Evolutionary conservation across 2,888 invertebrate species (phyloP).

Genomic region (Lithophane socia): DNA sequence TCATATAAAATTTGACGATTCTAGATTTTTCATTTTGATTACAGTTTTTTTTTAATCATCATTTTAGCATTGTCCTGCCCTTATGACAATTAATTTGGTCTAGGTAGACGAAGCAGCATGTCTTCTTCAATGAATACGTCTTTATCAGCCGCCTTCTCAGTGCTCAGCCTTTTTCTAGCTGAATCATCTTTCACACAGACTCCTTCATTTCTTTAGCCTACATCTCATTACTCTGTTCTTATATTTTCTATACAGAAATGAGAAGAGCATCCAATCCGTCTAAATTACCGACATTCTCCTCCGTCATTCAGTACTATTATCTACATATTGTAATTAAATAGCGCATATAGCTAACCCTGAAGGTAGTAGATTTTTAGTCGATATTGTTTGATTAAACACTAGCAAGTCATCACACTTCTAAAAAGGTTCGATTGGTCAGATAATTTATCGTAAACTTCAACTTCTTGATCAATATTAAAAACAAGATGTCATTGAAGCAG

Average conservation of each 20-base stretch:
- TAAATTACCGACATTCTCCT: background rate
- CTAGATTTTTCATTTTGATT: background rate
- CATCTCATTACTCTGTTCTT: background rate
- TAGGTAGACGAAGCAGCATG: background rate
- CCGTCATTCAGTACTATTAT: background rate
- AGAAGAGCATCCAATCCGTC: background rate
- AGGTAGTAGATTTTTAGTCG: background rate
- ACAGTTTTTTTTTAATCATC: too few species aligned
- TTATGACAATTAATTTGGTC: background rate
- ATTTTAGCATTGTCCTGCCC: fast-evolving
- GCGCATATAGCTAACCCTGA: background rate
- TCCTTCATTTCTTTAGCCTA: background rate
- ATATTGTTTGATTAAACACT: constrained; percentile 6
- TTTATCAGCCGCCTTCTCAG: background rate
- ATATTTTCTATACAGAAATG: background rate
- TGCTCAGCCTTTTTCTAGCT: background rate
- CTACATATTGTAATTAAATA: background rate
- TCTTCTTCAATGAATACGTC: too few species aligned
- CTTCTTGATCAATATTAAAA: background rate
- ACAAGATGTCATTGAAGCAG: background rate
- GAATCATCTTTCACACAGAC: background rate
- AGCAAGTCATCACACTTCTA: constrained; percentile 12
- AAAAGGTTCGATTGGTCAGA: constrained; percentile 7
- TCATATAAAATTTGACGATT: constrained; percentile 19
- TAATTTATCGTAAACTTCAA: constrained; percentile 5